Evolutionary conservation across 2,113 vertebrate species (phyloP), one percentile per base, ranked within the genome.

Genomic region (Tamias sibiricus): DNA sequence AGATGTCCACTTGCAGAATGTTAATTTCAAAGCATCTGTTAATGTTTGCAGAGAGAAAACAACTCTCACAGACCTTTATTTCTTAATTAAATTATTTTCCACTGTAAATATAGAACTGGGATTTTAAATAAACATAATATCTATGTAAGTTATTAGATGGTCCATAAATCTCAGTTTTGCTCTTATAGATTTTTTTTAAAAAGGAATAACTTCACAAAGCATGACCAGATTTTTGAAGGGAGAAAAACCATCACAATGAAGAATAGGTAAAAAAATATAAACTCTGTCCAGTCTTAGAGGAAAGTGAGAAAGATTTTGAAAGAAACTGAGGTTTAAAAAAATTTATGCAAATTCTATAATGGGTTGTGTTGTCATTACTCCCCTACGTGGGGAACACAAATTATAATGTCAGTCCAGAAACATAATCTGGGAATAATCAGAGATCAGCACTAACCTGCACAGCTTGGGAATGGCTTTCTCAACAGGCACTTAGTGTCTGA

Each of bases 401-500:
- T 95, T 83, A 66, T 57, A 82, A 92, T 47, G 44, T 96, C 91
- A 87, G 49, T 69, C 26, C 71, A 68, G 64, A 89, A 49, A 76
- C 71, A 44, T 66, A 82, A 90, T 80, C 81, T 94, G 88, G 90
- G 68, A 81, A 47, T 71, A 79, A 86, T 92, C 62, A 40, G 84
- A 90, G 75, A 74, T 16, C 24, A 77, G 35, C 10, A 35, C 24
- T 64, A 81, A 93, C 87, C 28, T 26, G 59, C 92, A 80, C 95
- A 96, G 96, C 90, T 97, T 89, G 91, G 74, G 62, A 95, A 93
- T 54, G 82, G 79, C 86, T 86, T 94, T 93, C 62, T 32, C 81
- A 47, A 62, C 20, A 82, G 87, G 69, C 12, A 64, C 74, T 91
- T 75, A 66, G n/a, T 35, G 30, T 79, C 92, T 84, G 76, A 44